Evolutionary conservation across 2,888 invertebrate species (phyloP).

Genomic region (Hirudinaria manillensis): DNA sequence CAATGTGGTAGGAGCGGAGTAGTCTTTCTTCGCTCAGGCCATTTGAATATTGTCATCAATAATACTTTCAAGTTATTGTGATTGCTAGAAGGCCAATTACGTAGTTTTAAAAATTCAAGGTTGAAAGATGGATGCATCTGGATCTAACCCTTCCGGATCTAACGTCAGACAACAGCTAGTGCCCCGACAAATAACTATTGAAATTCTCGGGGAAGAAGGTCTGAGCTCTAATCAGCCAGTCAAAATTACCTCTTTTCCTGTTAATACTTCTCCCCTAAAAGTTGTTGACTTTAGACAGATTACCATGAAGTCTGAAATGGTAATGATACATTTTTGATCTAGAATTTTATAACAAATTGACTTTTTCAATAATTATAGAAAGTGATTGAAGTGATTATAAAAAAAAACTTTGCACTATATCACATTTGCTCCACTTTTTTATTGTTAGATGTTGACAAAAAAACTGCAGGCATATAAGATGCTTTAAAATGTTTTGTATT

Average conservation of each 20-base stretch:
- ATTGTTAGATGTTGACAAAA: too few relatives aligned
- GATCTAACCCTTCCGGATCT: background rate
- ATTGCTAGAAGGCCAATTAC: too few relatives aligned
- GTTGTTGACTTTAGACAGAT: slow-evolving; percentile 26
- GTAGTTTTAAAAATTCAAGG: too few relatives aligned
- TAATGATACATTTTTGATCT: background rate
- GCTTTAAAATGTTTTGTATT: too few relatives aligned
- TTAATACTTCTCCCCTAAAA: slow-evolving; percentile 7
- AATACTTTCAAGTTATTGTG: too few relatives aligned
- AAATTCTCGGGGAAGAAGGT: slow-evolving; percentile 20
- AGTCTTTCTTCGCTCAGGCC: too few relatives aligned
- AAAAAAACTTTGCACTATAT: too few relatives aligned
- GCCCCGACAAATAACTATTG: slow-evolving; percentile 25
- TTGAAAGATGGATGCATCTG: background rate
- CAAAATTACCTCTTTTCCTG: slow-evolving; percentile 23
- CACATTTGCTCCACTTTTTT: too few relatives aligned
- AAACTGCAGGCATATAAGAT: too few relatives aligned
- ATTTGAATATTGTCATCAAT: too few relatives aligned
- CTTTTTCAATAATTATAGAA: background rate
- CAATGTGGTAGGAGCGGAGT: too few relatives aligned
- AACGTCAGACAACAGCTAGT: background rate
- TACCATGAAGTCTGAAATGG: slow-evolving; percentile 27
- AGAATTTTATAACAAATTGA: background rate
- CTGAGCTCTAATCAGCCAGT: slow-evolving; percentile 9
- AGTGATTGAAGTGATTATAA: too few relatives aligned